Percentiles rank a stretch among this genome's conserved stretches.
These are phyloP conservation scores for Poliocrania exsul DNA, from an alignment of 2,797 vertebrate genomes.

Conservation along the genomic window DNA sequence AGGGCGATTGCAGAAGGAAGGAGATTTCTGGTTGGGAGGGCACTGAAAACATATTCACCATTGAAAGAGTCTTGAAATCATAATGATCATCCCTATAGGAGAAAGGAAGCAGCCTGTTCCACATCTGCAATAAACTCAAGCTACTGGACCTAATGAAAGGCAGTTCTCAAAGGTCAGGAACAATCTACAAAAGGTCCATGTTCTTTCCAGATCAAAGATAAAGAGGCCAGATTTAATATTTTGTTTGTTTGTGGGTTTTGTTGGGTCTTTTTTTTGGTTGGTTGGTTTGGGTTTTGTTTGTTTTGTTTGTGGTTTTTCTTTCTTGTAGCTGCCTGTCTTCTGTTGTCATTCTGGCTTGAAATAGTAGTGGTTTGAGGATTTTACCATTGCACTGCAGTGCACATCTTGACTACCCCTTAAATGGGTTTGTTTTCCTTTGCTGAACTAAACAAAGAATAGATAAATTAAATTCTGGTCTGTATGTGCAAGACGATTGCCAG, in stretches of 20 bases:
- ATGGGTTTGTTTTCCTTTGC: neutral
- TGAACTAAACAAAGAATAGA: neutral
- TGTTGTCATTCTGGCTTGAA: neutral
- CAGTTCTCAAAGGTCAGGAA: neutral
- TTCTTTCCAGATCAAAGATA: neutral
- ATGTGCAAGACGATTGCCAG: neutral
- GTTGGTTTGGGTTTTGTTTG: too few relatives aligned
- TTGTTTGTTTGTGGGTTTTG: too few relatives aligned
- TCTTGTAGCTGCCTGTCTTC: neutral
- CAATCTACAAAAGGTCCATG: neutral
- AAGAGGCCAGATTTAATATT: neutral
- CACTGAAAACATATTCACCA: neutral
- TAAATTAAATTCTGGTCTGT: neutral
- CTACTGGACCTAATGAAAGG: neutral
- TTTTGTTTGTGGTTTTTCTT: too few relatives aligned
- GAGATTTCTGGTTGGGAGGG: neutral
- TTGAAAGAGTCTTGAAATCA: neutral
- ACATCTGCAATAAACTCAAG: neutral
- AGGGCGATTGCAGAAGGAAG: neutral
- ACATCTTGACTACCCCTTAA: neutral
- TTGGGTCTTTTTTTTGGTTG: neutral
- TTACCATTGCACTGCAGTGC: neutral
- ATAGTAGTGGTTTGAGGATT: neutral
- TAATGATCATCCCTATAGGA: neutral
- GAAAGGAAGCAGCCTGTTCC: neutral